These are phyloP conservation scores for Caracal caracal DNA, from an alignment of 2,113 vertebrate species.

Conservation along the genomic window DNA sequence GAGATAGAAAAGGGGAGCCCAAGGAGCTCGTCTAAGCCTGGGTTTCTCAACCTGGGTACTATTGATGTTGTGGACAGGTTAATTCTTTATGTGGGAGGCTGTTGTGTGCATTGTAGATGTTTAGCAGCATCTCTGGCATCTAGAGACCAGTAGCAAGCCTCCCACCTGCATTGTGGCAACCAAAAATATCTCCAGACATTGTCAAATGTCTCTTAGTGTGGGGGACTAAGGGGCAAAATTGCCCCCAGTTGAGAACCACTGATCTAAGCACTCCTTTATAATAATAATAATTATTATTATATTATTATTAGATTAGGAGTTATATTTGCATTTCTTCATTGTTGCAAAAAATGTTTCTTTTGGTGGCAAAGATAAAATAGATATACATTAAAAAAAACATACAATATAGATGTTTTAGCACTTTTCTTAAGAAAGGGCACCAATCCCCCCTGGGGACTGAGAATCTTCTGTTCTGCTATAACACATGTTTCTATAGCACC, in stretches of 20 bases:
- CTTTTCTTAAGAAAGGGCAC: not conserved
- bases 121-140: not conserved
- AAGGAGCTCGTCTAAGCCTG: not conserved
- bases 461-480: not conserved
- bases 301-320: not conserved
- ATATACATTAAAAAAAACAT: not conserved
- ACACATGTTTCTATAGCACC: not conserved
- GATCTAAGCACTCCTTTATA: not conserved
- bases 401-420: not conserved
- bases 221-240: not conserved
- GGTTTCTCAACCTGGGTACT: not conserved
- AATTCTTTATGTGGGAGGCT: not conserved
- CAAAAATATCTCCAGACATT: slow-evolving; percentile 10
- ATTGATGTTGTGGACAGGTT: not conserved
- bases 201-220: not conserved
- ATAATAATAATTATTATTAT: not conserved
- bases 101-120: not conserved
- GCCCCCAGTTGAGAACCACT: not conserved
- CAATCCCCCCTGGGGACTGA: not conserved
- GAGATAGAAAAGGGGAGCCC: not conserved
- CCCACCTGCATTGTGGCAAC: not conserved
- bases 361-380: not conserved
- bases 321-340: slow-evolving; percentile 30
- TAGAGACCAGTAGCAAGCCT: not conserved
- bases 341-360: not conserved